Conservation (phyloP, 2,113 vertebrate species). For the Alexandromys fortis region DNA sequence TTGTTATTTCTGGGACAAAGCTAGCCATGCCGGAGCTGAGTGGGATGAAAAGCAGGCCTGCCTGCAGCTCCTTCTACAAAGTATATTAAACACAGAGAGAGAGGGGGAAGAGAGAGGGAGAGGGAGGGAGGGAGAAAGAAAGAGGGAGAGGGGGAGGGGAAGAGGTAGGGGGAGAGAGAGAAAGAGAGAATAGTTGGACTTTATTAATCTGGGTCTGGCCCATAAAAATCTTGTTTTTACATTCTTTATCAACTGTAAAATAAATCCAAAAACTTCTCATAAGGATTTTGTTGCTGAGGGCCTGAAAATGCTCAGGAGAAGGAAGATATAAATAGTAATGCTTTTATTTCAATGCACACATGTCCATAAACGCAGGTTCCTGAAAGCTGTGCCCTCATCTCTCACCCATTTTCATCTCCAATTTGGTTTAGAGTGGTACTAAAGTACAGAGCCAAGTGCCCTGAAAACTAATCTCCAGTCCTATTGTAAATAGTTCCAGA, state of each 20-base stretch:
- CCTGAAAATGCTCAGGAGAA: conserved; percentile 11
- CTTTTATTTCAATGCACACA: not conserved
- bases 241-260: conserved; percentile 60
- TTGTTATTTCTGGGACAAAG: too few species aligned
- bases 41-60: too few species aligned
- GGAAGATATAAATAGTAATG: conserved; percentile 54
- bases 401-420: conserved; percentile 11
- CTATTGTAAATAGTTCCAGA: not conserved
- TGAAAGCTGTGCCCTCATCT: not conserved
- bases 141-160: too few species aligned
- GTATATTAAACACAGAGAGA: too few species aligned
- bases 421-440: not conserved
- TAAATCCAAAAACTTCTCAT: conserved; percentile 54
- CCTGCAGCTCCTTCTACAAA: too few species aligned
- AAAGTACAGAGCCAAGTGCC: not conserved
- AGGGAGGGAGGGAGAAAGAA: too few species aligned
- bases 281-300: conserved; percentile 31
- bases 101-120: too few species aligned
- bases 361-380: conserved; percentile 14
- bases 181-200: not conserved
- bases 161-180: too few species aligned
- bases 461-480: not conserved
- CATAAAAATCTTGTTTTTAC: conserved; percentile 65
- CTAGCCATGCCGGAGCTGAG: too few species aligned
- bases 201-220: conserved; percentile 67